Base-by-base conservation (phyloP, 1,140 invertebrate species). In the Leptinotarsa undecemlineata region DNA sequence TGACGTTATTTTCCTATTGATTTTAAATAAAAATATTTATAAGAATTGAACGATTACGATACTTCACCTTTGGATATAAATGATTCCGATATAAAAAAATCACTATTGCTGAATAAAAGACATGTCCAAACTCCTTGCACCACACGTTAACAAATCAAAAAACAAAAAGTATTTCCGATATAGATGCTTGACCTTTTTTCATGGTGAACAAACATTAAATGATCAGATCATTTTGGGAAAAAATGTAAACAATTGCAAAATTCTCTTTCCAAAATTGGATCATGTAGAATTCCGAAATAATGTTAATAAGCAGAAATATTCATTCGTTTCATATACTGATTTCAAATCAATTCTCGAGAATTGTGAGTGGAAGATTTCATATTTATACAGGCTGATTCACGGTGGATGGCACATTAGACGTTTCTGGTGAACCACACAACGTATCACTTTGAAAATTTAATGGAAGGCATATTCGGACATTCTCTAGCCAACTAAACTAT, bases 291-390 rank as follows among this genome's bases (percentile, higher is more conserved):
- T 83, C 77, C 76, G 77, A 67, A 79, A 84, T 77, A 74, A 71
- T 74, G 21, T 69, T 14, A 74, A 76, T 71, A 77, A 81, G 74
- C 67, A 81, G 78, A 75, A 75, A 69, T 74, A 79, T 64, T 79
- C 81, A 21, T 82, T 85, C 72, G 74, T 80, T 51, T 77, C 84
- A 69, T 85, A 85, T 75, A 81, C 79, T 33, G 82, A 85, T 80
- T 80, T 85, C 60, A 82, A 85, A 81, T 81, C 76, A 64, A 20
- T 82, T n/a, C 74, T 74, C 63, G 57, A 72, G 73, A 69, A 19
- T n/a, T 57, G 47, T 33, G 26, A 68, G 61, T 48, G 20, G 2
- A 60, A 6, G 23, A 48, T 62, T 23, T 42, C 62, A 19, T n/a
- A 47, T 11, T 72, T 13, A 11, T n/a, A n/a, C n/a, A n/a, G n/a